phyloP scores from a whole-genome alignment of 2,888 invertebrate genomes.

The Norana najaformis region DNA sequence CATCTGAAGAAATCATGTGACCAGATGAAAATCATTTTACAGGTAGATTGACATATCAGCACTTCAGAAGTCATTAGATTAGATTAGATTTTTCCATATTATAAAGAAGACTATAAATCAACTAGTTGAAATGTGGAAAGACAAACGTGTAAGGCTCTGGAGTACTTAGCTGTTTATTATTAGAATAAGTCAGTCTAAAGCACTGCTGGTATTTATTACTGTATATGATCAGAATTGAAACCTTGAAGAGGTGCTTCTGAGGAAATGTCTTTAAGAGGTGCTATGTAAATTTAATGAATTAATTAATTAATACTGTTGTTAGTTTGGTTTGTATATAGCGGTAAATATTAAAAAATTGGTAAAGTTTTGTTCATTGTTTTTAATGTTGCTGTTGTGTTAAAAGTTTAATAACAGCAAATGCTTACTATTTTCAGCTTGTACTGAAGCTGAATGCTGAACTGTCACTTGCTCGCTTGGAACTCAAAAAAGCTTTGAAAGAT shows the following conservation, averaged over 20 bases:
- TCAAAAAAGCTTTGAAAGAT: neutral
- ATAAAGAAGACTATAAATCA: no score
- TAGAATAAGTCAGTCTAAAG: neutral
- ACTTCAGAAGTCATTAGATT: no score
- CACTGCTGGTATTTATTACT: neutral
- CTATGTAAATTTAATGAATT: neutral
- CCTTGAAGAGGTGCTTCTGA: neutral
- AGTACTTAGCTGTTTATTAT: neutral
- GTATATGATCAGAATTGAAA: neutral
- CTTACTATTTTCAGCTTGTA: neutral
- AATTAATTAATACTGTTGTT: neutral
- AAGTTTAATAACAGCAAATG: neutral
- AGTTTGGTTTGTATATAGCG: neutral
- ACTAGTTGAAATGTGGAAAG: no score
- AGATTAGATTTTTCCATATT: no score
- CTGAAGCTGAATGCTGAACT: neutral
- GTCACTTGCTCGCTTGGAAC: neutral
- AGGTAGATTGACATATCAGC: neutral
- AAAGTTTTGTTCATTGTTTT: neutral
- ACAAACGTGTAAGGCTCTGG: no score
- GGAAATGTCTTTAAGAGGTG: neutral
- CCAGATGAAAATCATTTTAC: neutral
- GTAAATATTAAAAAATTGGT: neutral
- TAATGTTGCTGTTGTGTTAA: neutral
- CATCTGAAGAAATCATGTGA: constrained; percentile 3